These are phyloP conservation scores for Caenorhabditis angaria DNA, from an alignment of 2,888 invertebrate species.

Conservation along the genomic window DNA sequence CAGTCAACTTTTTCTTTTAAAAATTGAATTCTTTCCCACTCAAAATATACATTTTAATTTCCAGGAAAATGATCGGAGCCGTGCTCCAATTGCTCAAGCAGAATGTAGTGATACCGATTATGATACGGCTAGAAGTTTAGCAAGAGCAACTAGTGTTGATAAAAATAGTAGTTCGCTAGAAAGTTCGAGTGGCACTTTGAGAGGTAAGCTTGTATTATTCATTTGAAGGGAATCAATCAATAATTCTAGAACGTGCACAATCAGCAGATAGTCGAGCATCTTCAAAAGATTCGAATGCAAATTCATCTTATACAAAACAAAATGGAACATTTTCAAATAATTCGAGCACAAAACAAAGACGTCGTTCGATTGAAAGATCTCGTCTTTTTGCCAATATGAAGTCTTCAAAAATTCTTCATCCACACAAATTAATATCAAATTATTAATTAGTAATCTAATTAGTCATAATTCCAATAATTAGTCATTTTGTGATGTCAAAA, in stretches of 20 bases:
- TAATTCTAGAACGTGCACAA: slow-evolving; percentile 60
- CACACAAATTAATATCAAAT: slow-evolving; percentile 43
- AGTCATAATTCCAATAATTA: background rate
- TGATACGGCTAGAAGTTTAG: slow-evolving; percentile 61
- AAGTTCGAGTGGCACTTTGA: slow-evolving; percentile 43
- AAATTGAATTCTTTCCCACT: background rate
- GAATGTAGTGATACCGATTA: slow-evolving; percentile 72
- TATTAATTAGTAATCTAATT: slow-evolving; percentile 13
- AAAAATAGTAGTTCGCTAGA: slow-evolving; percentile 45
- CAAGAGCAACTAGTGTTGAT: slow-evolving; percentile 38
- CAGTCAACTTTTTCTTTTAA: slow-evolving; percentile 1
- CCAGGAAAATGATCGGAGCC: slow-evolving; percentile 14
- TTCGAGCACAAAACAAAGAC: slow-evolving; percentile 45
- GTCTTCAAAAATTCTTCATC: slow-evolving; percentile 46
- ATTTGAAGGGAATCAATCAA: background rate
- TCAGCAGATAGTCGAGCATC: slow-evolving; percentile 59
- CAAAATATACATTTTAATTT: background rate
- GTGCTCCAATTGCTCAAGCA: slow-evolving; percentile 71
- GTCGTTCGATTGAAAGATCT: slow-evolving; percentile 56
- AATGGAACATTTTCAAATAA: background rate
- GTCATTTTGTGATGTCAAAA: too few species aligned
- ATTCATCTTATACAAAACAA: slow-evolving; percentile 5
- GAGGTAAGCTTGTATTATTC: slow-evolving; percentile 22
- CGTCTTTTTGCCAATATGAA: slow-evolving; percentile 54
- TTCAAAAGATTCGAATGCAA: slow-evolving; percentile 20